Percentiles rank a stretch among this genome's conserved stretches.
phyloP scores from a whole-genome alignment of 2,113 vertebrate species.

The Apeltes quadracus region DNA sequence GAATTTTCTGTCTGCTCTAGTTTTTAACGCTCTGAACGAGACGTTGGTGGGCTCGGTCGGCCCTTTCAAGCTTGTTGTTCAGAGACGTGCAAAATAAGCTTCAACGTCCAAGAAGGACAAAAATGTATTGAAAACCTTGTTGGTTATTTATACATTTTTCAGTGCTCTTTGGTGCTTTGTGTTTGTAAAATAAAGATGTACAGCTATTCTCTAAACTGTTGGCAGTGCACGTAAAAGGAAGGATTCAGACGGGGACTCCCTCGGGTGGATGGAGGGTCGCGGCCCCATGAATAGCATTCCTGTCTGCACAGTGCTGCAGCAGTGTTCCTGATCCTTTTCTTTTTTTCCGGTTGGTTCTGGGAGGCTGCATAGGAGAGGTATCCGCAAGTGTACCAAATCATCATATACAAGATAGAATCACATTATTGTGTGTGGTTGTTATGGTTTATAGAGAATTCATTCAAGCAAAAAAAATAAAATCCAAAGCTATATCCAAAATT shows the following conservation, averaged over 20 bases:
- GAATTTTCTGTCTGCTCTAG: constrained; percentile 35
- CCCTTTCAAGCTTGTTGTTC: constrained; percentile 11
- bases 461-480: too few relatives aligned
- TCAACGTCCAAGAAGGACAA: constrained; percentile 6
- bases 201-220: not conserved
- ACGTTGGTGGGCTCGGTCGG: constrained; percentile 14
- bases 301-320: constrained; percentile 27
- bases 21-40: constrained; percentile 42
- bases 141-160: constrained; percentile 1
- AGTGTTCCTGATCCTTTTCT: constrained; percentile 20
- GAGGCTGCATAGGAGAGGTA: constrained; percentile 5
- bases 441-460: not conserved
- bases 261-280: constrained; percentile 10
- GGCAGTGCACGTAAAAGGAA: constrained; percentile 2
- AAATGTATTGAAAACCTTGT: constrained; percentile 6
- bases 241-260: not conserved
- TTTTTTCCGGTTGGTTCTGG: constrained; percentile 18
- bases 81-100: constrained; percentile 13
- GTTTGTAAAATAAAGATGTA: constrained; percentile 5
- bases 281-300: constrained; percentile 47
- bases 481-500: too few relatives aligned
- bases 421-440: not conserved
- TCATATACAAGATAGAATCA: not conserved
- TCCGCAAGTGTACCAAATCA: not conserved
- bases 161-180: not conserved